Percentiles rank a stretch among this genome's conserved stretches.
Evolutionary conservation across 2,888 invertebrate species (phyloP).

Genomic region (Nymphalis c-album): DNA sequence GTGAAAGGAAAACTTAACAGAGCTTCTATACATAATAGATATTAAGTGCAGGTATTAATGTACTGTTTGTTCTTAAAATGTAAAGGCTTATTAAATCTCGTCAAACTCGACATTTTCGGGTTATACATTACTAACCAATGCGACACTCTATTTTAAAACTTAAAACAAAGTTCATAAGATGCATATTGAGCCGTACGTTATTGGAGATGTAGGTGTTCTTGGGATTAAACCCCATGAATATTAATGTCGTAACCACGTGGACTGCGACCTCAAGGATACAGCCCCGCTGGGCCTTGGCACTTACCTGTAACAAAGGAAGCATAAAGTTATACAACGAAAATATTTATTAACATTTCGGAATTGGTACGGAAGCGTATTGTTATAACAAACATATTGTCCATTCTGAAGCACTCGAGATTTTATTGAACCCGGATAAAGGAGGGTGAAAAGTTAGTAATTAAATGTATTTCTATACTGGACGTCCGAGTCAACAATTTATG

Average conservation of each 20-base stretch:
- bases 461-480: slow-evolving; percentile 56
- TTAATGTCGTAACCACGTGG: slow-evolving; percentile 18
- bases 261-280: slow-evolving; percentile 14
- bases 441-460: slow-evolving; percentile 68
- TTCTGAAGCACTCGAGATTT: slow-evolving; percentile 34
- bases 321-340: slow-evolving; percentile 29
- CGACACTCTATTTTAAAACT: slow-evolving; percentile 1
- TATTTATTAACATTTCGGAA: slow-evolving; percentile 29
- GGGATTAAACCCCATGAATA: slow-evolving; percentile 19
- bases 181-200: not conserved
- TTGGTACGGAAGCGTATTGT: slow-evolving; percentile 24
- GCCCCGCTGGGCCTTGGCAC: slow-evolving; percentile 38
- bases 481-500: slow-evolving; percentile 64
- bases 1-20: not conserved
- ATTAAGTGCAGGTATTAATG: no score
- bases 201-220: slow-evolving; percentile 2
- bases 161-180: not conserved
- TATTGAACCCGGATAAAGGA: slow-evolving; percentile 35
- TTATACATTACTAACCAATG: not conserved
- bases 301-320: slow-evolving; percentile 71
- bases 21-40: not conserved
- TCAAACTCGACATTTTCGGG: not conserved
- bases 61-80: not conserved
- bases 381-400: slow-evolving; percentile 31
- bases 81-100: not conserved